These are phyloP conservation scores for Capreolus pygargus DNA, from an alignment of 2,113 vertebrate genomes.

Conservation along the genomic window DNA sequence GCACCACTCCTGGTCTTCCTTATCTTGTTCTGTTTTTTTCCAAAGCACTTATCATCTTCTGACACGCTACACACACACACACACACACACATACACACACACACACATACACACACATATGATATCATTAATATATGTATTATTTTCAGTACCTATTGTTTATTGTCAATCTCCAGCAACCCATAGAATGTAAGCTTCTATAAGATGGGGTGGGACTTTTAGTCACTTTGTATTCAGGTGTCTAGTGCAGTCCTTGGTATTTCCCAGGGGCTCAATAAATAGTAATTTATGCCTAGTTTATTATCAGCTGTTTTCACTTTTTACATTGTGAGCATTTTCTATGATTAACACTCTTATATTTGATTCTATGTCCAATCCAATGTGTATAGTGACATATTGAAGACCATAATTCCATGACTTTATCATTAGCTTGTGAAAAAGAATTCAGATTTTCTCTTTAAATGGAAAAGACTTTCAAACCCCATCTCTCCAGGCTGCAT, in stretches of 20 bases:
- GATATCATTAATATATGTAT: neutral
- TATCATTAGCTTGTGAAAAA: neutral
- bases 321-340: neutral
- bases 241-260: neutral
- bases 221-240: neutral
- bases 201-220: neutral
- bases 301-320: neutral
- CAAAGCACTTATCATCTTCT: neutral
- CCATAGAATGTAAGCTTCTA: neutral
- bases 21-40: neutral
- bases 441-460: neutral
- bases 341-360: neutral
- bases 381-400: neutral
- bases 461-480: neutral
- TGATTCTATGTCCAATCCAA: neutral
- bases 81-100: neutral
- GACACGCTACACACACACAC: neutral
- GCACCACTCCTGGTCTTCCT: neutral
- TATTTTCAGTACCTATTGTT: neutral
- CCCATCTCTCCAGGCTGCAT: neutral
- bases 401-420: neutral
- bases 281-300: neutral
- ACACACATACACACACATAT: no score
- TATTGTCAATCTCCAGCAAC: neutral
- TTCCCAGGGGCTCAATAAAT: neutral